Base-by-base conservation (phyloP, 2,888 invertebrate species). In the Biston stratarius region DNA sequence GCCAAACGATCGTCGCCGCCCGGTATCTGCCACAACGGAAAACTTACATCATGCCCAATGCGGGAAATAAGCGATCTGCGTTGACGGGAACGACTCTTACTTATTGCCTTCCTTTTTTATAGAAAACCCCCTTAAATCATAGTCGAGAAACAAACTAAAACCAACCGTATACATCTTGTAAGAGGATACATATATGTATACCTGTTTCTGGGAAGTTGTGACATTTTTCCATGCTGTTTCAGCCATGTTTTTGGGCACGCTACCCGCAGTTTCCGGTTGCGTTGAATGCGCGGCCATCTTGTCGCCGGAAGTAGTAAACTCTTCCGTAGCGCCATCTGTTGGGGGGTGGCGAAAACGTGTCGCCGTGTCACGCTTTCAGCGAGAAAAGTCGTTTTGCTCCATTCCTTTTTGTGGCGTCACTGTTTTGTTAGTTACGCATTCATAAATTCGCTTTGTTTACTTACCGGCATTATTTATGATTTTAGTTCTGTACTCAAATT, bases 281-380 rank as follows among this genome's bases (percentile, higher is more conserved):
- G 83, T 83, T 87, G 87, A 89, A 87, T 86, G 87, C 83, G 79
- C 87, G 85, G 91, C 92, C 92, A 92, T 92, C 92, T 92, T 92
- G 92, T 88, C 87, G 86, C 79, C 86, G 94, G 94, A 94, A 94
- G 93, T 94, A 92, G 93, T 94, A 94, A 94, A 92, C 89, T 89
- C 92, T 94, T 94, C 93, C 93, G 91, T 75, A 86, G 78, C 85
- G 85, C 83, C 86, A 85, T 83, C 87, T 86, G 88, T 82, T 85
- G 82, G 78, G 78, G 79, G 74, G 70, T 74, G 80, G 81, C 77
- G 82, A 76, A 81, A 87, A 83, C 80, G 82, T 83, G 81, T 82
- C 83, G 78, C 71, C 75, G 75, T 70, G 72, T 72, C 72, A 69
- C 72, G 64, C 65, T 71, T 71, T 64, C 73, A 67, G 68, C 66